Evolutionary conservation across 2,888 invertebrate genomes (phyloP).

Genomic region (Troilus luridus): DNA sequence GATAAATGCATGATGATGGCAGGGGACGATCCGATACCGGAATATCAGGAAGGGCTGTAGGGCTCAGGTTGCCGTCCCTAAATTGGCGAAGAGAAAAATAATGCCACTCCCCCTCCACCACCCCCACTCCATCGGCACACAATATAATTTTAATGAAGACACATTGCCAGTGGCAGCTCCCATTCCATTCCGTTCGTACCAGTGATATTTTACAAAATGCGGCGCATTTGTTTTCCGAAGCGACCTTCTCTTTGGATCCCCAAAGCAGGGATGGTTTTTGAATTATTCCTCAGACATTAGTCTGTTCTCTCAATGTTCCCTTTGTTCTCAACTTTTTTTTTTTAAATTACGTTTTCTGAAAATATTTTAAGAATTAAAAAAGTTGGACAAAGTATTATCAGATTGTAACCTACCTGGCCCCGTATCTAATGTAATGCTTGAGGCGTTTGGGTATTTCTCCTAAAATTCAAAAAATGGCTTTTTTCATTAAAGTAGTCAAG

Average conservation of each 20-base stretch:
- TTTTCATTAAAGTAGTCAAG: too few species aligned
- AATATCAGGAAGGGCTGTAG: background rate
- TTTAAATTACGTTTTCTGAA: background rate
- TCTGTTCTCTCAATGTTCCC: background rate
- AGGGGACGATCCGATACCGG: background rate
- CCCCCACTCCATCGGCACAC: background rate
- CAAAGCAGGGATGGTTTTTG: background rate
- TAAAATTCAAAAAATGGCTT: too few species aligned
- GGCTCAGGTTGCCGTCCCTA: constrained; percentile 42
- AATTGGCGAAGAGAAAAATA: constrained; percentile 36
- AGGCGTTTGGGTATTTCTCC: too few species aligned
- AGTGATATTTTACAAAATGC: constrained; percentile 29
- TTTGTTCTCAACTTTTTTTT: background rate
- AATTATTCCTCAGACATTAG: background rate
- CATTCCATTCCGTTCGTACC: background rate
- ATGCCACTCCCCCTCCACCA: background rate
- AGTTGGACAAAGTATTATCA: too few species aligned
- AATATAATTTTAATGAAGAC: constrained; percentile 50
- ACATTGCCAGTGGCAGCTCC: constrained; percentile 8
- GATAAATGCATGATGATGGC: background rate
- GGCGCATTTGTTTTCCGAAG: constrained; percentile 19
- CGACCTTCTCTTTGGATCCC: background rate
- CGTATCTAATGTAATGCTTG: too few species aligned
- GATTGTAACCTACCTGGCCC: too few species aligned
- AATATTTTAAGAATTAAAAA: too few species aligned